Conservation (phyloP, 1,140 invertebrate species). For the Hyphantria cunea region DNA sequence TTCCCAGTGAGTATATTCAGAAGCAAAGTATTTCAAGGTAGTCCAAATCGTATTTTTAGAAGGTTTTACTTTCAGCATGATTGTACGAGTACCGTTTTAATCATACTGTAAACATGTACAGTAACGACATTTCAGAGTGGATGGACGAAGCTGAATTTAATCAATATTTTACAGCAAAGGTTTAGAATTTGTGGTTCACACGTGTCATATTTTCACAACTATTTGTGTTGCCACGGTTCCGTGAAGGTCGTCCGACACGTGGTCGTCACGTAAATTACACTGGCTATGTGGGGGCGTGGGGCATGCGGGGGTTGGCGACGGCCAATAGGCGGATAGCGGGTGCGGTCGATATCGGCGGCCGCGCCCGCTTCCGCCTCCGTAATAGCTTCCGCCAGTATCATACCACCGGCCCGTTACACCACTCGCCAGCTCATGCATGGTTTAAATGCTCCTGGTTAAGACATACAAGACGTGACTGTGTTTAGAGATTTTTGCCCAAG, state of each 20-base stretch:
- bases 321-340: constrained; percentile 31
- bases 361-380: constrained; percentile 36
- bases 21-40: not conserved
- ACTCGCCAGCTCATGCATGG: constrained; percentile 2
- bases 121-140: no score
- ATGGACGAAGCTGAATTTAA: no score
- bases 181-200: not conserved
- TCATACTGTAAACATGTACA: no score
- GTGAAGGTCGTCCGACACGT: constrained; percentile 45
- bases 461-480: not conserved
- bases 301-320: constrained; percentile 23
- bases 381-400: constrained; percentile 28
- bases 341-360: constrained; percentile 42
- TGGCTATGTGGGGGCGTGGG: constrained; percentile 20
- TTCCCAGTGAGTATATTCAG: not conserved
- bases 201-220: no score
- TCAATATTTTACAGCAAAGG: not conserved
- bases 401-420: constrained; percentile 20
- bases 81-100: no score
- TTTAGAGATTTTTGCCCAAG: not conserved
- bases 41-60: no score
- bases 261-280: constrained; percentile 39
- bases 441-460: constrained; percentile 7
- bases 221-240: constrained; percentile 28
- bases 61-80: no score